These are phyloP conservation scores for Stegastes partitus DNA, from an alignment of 2,113 vertebrate genomes.

Conservation along the genomic window DNA sequence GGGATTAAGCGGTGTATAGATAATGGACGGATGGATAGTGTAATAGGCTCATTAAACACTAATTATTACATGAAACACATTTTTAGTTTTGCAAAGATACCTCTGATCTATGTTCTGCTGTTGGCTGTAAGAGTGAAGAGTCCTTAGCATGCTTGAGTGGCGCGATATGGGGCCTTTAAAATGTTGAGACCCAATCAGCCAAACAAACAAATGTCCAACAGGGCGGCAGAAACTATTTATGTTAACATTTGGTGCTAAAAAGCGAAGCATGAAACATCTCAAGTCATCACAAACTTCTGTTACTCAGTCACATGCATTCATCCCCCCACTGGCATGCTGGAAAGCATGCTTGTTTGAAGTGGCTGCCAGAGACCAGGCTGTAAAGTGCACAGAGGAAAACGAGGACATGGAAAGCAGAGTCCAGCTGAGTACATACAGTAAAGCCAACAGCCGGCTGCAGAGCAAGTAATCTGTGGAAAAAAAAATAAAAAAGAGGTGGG, in stretches of 20 bases:
- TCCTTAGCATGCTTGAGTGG: no score
- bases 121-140: no score
- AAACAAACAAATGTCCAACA: background rate
- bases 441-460: constrained; percentile 56
- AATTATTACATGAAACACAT: no score
- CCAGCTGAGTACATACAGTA: constrained; percentile 63
- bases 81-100: no score
- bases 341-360: constrained; percentile 48
- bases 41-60: no score
- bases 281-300: constrained; percentile 1
- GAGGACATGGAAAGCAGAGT: constrained; percentile 42
- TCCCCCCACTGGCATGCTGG: constrained; percentile 29
- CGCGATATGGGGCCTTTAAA: no score
- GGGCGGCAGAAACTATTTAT: background rate
- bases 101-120: no score
- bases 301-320: constrained; percentile 27
- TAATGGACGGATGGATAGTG: no score
- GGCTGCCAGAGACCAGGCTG: constrained; percentile 47
- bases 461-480: constrained; percentile 27
- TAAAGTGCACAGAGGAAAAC: constrained; percentile 46
- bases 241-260: no score
- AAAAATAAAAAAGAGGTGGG: constrained; percentile 14
- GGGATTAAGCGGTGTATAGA: no score
- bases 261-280: constrained; percentile 16
- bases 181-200: no score